These are phyloP conservation scores for Julus scandinavius DNA, from an alignment of 2,888 invertebrate genomes.

Conservation along the genomic window DNA sequence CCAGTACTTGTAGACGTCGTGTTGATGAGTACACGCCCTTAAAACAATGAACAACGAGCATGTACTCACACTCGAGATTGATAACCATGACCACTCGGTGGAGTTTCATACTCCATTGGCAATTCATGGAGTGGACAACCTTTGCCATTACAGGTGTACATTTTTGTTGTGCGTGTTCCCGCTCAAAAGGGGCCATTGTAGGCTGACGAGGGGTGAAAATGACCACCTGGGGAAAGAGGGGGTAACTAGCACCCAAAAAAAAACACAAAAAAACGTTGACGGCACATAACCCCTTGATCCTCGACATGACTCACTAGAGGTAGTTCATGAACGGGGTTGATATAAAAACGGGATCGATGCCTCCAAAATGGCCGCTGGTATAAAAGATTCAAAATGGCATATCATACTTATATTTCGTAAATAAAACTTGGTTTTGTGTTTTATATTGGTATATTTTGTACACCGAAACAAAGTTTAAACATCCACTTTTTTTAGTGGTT, in stretches of 20 bases:
- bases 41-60: not conserved
- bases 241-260: not conserved
- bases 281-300: not conserved
- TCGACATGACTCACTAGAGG: not conserved
- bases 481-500: too few species aligned
- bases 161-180: not conserved
- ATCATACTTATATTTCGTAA: too few species aligned
- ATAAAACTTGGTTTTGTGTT: too few species aligned
- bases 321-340: not conserved
- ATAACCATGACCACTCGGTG: not conserved
- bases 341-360: not conserved
- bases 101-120: not conserved
- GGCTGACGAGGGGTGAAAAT: not conserved
- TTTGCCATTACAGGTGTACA: conserved; percentile 24
- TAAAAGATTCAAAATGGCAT: too few species aligned
- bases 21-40: conserved; percentile 5
- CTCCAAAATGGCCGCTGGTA: too few species aligned
- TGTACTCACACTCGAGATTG: not conserved
- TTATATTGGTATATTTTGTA: too few species aligned
- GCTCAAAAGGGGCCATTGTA: conserved; percentile 20
- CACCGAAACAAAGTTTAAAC: too few species aligned
- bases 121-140: not conserved
- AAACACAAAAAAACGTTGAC: not conserved
- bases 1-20: not conserved
- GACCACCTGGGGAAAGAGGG: conserved; percentile 2